Conservation (phyloP, 2,113 vertebrate genomes). For the Corydoras sp. region DNA sequence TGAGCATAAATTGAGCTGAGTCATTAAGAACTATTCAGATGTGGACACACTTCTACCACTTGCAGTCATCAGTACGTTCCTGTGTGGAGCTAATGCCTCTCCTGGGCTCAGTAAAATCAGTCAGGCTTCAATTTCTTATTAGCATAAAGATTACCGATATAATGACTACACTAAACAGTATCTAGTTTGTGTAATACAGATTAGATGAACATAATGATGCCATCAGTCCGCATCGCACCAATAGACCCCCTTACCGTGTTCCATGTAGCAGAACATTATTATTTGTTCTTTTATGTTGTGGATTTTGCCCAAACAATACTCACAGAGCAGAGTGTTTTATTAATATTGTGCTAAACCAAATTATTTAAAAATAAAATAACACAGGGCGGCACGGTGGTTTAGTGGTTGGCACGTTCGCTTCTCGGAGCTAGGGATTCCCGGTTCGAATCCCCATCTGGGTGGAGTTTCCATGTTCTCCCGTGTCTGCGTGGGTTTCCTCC, state of each 20-base stretch:
- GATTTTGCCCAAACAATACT: too few species aligned
- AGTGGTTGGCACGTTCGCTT: too few species aligned
- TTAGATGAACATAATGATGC: slow-evolving; percentile 23
- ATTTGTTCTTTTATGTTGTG: too few species aligned
- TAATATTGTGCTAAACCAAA: too few species aligned
- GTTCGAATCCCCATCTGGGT: too few species aligned
- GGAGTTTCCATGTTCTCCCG: too few species aligned
- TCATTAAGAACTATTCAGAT: not conserved
- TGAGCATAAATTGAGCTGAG: not conserved
- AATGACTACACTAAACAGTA: slow-evolving; percentile 13
- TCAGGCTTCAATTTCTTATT: slow-evolving; percentile 21
- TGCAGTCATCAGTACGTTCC: slow-evolving; percentile 17
- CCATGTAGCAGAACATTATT: not conserved
- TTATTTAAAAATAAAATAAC: too few species aligned
- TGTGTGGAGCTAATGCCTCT: slow-evolving; percentile 23
- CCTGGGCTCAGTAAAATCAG: slow-evolving; percentile 24
- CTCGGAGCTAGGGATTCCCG: too few species aligned
- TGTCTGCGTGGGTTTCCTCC: too few species aligned
- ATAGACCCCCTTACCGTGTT: not conserved
- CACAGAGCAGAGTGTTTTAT: too few species aligned
- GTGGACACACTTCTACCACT: not conserved
- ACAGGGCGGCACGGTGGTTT: too few species aligned
- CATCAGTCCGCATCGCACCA: not conserved
- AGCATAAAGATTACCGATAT: slow-evolving; percentile 22
- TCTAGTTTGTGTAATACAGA: slow-evolving; percentile 9